phyloP scores from a whole-genome alignment of 2,888 invertebrate species.

The Calameuta filiformis region DNA sequence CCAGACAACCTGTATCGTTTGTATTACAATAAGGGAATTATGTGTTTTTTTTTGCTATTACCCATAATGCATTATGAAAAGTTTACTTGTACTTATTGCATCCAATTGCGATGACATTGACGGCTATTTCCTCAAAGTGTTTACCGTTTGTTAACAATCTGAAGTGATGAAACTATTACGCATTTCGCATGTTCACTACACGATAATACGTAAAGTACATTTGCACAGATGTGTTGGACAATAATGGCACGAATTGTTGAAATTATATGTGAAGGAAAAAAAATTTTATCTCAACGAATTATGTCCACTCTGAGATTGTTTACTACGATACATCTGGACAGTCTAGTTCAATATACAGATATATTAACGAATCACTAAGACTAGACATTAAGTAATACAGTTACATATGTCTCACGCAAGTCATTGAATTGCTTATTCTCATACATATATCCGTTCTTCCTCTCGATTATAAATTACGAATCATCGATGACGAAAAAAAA shows the following conservation, averaged over 20 bases:
- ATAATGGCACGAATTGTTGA: neutral
- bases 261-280: neutral
- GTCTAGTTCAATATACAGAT: neutral
- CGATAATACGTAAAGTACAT: neutral
- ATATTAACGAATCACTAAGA: neutral
- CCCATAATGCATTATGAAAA: neutral
- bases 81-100: neutral
- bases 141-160: neutral
- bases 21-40: neutral
- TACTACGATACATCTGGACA: neutral
- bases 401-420: neutral
- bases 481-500: neutral
- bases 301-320: neutral
- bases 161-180: neutral
- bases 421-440: neutral
- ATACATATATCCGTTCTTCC: neutral
- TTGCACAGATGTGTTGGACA: neutral
- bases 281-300: neutral
- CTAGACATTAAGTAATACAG: neutral
- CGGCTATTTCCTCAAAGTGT: neutral
- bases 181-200: neutral
- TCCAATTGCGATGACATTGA: neutral
- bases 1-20: neutral
- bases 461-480: neutral
- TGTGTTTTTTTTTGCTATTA: neutral